phyloP scores from a whole-genome alignment of 2,797 vertebrate species.

The Anisognathus igniventris region DNA sequence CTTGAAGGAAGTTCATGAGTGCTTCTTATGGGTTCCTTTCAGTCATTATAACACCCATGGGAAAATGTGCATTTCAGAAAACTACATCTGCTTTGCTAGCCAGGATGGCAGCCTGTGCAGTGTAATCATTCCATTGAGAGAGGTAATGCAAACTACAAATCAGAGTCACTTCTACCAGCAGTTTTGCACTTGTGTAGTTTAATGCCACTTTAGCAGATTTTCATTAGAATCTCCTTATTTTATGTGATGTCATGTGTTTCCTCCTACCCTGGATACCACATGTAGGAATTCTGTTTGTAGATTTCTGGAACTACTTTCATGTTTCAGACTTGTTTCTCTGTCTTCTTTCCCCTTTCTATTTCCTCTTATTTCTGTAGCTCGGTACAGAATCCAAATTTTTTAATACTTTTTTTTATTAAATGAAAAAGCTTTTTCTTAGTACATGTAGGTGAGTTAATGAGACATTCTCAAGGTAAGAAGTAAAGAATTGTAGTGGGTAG shows the following conservation, averaged over 20 bases:
- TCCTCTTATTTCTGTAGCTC: not conserved
- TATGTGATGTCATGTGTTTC: not conserved
- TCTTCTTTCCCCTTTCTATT: not conserved
- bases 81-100: slow-evolving; percentile 94
- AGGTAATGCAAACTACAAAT: slow-evolving; percentile 79
- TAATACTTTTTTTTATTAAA: not conserved
- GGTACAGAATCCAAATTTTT: not conserved
- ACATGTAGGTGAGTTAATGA: not conserved
- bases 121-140: slow-evolving; percentile 89
- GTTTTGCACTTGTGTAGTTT: not conserved
- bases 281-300: not conserved
- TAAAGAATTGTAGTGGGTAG: not conserved
- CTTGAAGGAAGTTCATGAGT: slow-evolving; percentile 90
- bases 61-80: slow-evolving; percentile 94
- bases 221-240: not conserved
- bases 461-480: not conserved
- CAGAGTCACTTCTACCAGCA: not conserved
- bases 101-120: slow-evolving; percentile 91
- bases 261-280: not conserved
- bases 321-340: not conserved
- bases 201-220: not conserved
- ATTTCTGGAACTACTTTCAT: not conserved
- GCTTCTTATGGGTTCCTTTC: slow-evolving; percentile 94
- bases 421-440: not conserved
- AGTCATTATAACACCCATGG: slow-evolving; percentile 88